phyloP scores from a whole-genome alignment of 1,140 invertebrate genomes.

The Plutomurus gul region DNA sequence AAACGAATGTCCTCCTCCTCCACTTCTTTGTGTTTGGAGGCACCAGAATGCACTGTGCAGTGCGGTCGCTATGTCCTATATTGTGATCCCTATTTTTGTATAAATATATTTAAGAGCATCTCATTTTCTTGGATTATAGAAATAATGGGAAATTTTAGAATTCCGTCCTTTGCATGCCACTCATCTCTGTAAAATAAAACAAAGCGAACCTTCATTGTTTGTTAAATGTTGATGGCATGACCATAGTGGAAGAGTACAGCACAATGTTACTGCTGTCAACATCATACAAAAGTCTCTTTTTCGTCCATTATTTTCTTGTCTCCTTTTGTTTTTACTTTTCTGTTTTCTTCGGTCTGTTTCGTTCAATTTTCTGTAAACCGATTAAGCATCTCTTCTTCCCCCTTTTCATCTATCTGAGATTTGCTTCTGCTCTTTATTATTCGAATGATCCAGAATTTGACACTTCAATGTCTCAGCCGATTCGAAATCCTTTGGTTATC shows the following conservation, averaged over 20 bases:
- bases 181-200: slow-evolving; percentile 8
- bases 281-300: background rate
- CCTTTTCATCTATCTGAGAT: background rate
- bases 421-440: background rate
- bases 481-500: no score
- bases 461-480: no score
- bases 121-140: background rate
- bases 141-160: slow-evolving; percentile 1
- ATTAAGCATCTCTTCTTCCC: background rate
- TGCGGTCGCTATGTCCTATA: no score
- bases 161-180: background rate
- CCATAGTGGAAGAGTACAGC: slow-evolving; percentile 1
- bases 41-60: background rate
- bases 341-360: background rate
- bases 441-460: background rate
- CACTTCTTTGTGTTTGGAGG: background rate
- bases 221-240: slow-evolving; percentile 8
- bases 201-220: slow-evolving; percentile 10
- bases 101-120: background rate
- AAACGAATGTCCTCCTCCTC: background rate
- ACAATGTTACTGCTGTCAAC: background rate
- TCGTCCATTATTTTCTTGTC: background rate
- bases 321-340: background rate
- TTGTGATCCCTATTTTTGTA: background rate
- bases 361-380: background rate